Percentiles rank a stretch among this genome's conserved stretches.
Conservation (phyloP, 1,140 invertebrate genomes). For the Drosophila lowei region DNA sequence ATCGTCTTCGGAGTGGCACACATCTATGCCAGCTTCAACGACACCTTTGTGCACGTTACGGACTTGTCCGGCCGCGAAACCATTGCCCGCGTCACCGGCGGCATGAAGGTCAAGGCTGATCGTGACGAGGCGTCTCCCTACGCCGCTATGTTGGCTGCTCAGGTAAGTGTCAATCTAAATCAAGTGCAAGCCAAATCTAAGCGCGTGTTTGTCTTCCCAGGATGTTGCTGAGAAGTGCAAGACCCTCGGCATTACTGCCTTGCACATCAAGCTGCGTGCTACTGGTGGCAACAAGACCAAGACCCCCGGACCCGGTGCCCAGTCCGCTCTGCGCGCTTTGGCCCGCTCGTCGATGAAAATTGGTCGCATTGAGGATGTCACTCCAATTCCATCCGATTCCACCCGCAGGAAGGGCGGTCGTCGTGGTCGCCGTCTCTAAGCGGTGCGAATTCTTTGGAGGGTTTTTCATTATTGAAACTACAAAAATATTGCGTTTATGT, state of each 20-base stretch:
- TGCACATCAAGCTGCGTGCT: constrained; percentile 99
- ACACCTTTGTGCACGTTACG: constrained; percentile 99
- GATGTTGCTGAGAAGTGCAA: constrained; percentile 99
- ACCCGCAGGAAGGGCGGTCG: constrained; percentile 99
- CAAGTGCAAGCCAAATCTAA: not conserved
- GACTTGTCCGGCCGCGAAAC: constrained; percentile 99
- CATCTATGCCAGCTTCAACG: constrained; percentile 99
- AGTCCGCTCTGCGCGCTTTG: constrained; percentile 97
- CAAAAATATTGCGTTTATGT: constrained; percentile 35
- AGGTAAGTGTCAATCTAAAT: constrained; percentile 85
- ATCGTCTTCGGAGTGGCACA: constrained; percentile 99
- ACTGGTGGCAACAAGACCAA: constrained; percentile 99
- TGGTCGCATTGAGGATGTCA: constrained; percentile 99
- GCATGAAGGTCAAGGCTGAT: constrained; percentile 99
- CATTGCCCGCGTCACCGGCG: constrained; percentile 98
- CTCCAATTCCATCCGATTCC: constrained; percentile 99
- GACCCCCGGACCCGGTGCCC: constrained; percentile 98
- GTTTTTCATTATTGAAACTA: constrained; percentile 1
- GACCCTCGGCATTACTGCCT: constrained; percentile 96
- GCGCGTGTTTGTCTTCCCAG: constrained; percentile 83
- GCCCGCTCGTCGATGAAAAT: constrained; percentile 99
- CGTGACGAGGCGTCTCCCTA: constrained; percentile 99
- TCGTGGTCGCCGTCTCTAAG: constrained; percentile 98
- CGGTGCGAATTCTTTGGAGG: not conserved
- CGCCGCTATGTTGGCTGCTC: constrained; percentile 99